A percentile compares a stretch with the other conserved stretches of the same genome.
phyloP scores from a whole-genome alignment of 2,113 vertebrate genomes.

The Saccopteryx bilineata region DNA sequence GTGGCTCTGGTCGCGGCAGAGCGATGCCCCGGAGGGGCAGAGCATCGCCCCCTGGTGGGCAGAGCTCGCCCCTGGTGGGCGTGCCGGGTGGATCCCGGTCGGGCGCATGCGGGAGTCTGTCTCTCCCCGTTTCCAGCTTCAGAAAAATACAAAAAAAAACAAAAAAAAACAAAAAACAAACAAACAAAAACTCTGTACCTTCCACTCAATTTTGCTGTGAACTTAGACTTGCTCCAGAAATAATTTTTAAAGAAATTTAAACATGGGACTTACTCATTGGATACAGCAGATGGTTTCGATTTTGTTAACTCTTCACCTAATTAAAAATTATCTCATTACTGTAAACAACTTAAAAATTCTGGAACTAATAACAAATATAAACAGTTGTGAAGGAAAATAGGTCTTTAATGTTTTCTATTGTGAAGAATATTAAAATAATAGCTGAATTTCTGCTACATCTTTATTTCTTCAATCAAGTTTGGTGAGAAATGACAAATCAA shows the following conservation, averaged over 20 bases:
- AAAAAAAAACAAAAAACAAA: too few species aligned
- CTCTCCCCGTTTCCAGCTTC: too few species aligned
- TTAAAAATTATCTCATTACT: conserved; percentile 70
- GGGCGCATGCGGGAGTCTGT: too few species aligned
- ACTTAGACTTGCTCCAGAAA: conserved; percentile 28
- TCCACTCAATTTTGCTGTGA: conserved; percentile 47
- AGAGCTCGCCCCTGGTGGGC: too few species aligned
- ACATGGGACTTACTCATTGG: conserved; percentile 93
- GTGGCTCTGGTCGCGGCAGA: too few species aligned
- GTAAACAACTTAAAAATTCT: conserved; percentile 39
- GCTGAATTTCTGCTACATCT: conserved; percentile 40
- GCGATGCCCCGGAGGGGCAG: too few species aligned
- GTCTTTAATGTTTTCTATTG: not conserved
- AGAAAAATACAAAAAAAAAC: too few species aligned
- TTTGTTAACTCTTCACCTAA: conserved; percentile 96
- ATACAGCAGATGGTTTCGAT: conserved; percentile 87
- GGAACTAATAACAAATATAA: not conserved
- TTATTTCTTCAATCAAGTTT: conserved; percentile 45
- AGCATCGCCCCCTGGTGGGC: too few species aligned
- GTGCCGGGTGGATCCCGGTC: too few species aligned
- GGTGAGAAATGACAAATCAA: conserved; percentile 39
- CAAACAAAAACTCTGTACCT: not conserved
- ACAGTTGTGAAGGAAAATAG: conserved; percentile 39
- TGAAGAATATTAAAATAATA: conserved; percentile 44
- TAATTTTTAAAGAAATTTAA: conserved; percentile 54